These are phyloP conservation scores for Microctenopoma steveboyesi DNA, from an alignment of 2,797 vertebrate species.

Conservation along the genomic window DNA sequence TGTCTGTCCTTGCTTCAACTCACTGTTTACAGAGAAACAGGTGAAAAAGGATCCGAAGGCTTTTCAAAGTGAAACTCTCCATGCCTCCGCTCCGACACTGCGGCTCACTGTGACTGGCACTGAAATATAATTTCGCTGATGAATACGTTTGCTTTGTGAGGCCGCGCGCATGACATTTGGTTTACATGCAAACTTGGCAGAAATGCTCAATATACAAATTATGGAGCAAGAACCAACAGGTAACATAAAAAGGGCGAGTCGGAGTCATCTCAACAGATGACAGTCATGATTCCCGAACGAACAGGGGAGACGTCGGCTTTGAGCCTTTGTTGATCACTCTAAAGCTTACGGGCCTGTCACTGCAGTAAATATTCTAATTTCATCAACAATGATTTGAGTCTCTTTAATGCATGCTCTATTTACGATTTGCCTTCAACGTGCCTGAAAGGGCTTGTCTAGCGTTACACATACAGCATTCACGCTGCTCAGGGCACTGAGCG, in stretches of 20 bases:
- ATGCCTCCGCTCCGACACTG: slow-evolving; percentile 43
- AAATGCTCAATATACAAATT: slow-evolving; percentile 62
- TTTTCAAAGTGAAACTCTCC: slow-evolving; percentile 62
- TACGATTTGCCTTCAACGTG: slow-evolving; percentile 69
- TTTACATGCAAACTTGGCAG: slow-evolving; percentile 71
- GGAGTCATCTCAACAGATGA: slow-evolving; percentile 37
- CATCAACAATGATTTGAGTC: slow-evolving; percentile 79
- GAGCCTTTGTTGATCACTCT: slow-evolving; percentile 40
- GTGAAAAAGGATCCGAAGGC: slow-evolving; percentile 57
- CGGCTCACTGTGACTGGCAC: slow-evolving; percentile 42
- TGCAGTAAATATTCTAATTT: slow-evolving; percentile 74
- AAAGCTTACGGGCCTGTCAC: slow-evolving; percentile 60
- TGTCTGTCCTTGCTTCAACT: slow-evolving; percentile 35
- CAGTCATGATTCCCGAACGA: slow-evolving; percentile 22
- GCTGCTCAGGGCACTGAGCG: slow-evolving; percentile 63
- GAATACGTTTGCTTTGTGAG: slow-evolving; percentile 68
- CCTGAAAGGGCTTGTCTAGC: slow-evolving; percentile 80
- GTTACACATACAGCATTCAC: slow-evolving; percentile 78
- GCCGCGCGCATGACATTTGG: slow-evolving; percentile 57
- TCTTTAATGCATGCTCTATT: slow-evolving; percentile 74
- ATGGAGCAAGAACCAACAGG: slow-evolving; percentile 67
- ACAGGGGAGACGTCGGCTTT: slow-evolving; percentile 32
- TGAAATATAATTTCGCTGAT: slow-evolving; percentile 71
- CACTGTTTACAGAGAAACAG: slow-evolving; percentile 68
- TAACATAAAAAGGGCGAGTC: slow-evolving; percentile 55